Evolutionary conservation across 1,140 invertebrate species (phyloP), one percentile per base, ranked within the genome.

Genomic region (Bradynema listronoti): DNA sequence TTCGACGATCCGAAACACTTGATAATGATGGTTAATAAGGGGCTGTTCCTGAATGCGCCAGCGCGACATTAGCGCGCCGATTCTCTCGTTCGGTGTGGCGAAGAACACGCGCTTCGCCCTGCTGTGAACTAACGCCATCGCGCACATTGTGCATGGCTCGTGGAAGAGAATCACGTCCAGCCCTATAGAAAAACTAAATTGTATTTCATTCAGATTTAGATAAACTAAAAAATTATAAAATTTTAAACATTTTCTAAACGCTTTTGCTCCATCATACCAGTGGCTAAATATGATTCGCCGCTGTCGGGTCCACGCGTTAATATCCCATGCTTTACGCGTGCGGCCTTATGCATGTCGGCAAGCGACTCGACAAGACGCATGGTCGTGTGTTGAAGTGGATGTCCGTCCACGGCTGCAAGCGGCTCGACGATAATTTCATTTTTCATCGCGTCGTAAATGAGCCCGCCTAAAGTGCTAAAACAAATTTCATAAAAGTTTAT

Each of bases 21-120:
- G 42, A 41, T 47, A 62, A 59, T 62, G 58, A 36, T 62, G 60
- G 27, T 62, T 62, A n/a, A 62, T 66, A n/a, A 11, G 30, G n/a
- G 34, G 34, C 1, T 16, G 61, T 62, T 62, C 57, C 27, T 63
- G 57, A 24, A 62, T 11, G 25, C 57, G 47, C 58, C 58, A 62
- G 25, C 30, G 46, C 5, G 42, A 39, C n/a, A 46, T 34, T 5
- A 62, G 29, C 5, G 60, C 58, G 22, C 60, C 60, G 25, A 16
- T 36, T 19, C 43, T 62, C 5, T 46, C 14, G 29, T 63, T 62
- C 29, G 29, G 14, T 33, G 6, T 9, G 2, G 30, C 58, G 45
- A 62, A 62, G 34, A 62, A 62, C 22, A 62, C 56, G 19, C 58
- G 34, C 30, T 62, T 62, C 11, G 42, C 45, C 4, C 60, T 42